phyloP scores from a whole-genome alignment of 2,113 vertebrate genomes.

The Charadrius vociferus region DNA sequence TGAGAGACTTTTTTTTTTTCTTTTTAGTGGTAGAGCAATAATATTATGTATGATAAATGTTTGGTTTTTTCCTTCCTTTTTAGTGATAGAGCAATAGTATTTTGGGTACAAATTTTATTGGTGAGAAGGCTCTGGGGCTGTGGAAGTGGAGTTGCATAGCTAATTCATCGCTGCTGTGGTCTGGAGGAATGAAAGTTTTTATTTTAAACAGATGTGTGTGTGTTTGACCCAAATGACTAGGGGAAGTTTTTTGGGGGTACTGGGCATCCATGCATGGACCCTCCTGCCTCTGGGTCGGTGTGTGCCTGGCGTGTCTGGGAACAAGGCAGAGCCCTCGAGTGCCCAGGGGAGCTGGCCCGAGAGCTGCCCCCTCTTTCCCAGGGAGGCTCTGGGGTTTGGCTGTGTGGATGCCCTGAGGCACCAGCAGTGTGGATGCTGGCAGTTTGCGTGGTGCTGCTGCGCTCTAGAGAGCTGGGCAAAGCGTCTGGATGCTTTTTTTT shows the following conservation, averaged over 20 bases:
- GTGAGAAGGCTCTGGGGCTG: neutral
- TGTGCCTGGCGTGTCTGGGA: neutral
- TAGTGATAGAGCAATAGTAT: neutral
- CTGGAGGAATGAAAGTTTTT: neutral
- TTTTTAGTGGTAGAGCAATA: neutral
- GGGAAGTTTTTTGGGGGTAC: neutral
- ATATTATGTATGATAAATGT: too few relatives aligned
- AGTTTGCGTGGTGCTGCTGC: neutral
- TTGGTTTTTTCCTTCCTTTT: neutral
- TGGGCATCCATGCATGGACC: accelerated
- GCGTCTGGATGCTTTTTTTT: neutral
- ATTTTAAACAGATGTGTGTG: neutral
- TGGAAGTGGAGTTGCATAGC: neutral
- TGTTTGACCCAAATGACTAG: neutral
- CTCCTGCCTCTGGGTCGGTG: neutral
- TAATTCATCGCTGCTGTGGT: neutral
- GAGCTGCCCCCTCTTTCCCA: neutral
- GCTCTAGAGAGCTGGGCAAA: neutral
- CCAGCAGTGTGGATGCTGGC: neutral
- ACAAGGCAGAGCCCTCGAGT: neutral
- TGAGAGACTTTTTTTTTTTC: neutral
- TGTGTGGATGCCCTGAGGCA: neutral
- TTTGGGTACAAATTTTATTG: neutral
- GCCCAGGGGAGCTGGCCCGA: neutral
- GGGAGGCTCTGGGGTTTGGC: neutral